A percentile compares a stretch with the other conserved stretches of the same genome.
These are phyloP conservation scores for Lineus longissimus DNA, from an alignment of 1,140 invertebrate species.

Conservation along the genomic window DNA sequence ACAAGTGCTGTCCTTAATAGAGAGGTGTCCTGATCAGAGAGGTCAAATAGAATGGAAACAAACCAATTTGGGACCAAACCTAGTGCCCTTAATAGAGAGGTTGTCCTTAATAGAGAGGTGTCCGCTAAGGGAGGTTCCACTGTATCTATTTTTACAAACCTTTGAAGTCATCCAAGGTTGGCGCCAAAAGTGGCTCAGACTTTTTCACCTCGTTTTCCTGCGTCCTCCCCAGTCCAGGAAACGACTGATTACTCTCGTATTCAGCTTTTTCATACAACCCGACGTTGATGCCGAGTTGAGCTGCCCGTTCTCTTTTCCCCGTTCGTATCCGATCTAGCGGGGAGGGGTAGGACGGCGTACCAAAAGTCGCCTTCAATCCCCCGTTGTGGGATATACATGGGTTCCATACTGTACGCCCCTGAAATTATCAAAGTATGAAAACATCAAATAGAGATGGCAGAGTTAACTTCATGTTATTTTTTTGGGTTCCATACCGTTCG, in stretches of 20 bases:
- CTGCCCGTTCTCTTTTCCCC: conserved; percentile 30
- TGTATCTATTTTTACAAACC: conserved; percentile 21
- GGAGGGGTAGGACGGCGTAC: conserved; percentile 37
- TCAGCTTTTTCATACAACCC: conserved; percentile 28
- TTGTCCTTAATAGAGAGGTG: no score
- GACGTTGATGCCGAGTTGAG: conserved; percentile 32
- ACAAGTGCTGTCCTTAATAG: no score
- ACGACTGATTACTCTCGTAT: conserved; percentile 50
- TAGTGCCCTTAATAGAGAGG: no score
- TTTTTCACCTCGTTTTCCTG: conserved; percentile 13
- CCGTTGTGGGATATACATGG: background rate
- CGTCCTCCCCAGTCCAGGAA: conserved; percentile 29
- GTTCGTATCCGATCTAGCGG: conserved; percentile 36
- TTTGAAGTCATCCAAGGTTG: conserved; percentile 24
- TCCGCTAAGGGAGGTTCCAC: no score
- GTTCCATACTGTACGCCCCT: no score
- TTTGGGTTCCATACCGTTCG: no score
- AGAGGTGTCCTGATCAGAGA: no score
- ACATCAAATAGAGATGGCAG: no score
- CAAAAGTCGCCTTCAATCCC: conserved; percentile 19
- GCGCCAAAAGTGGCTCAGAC: background rate
- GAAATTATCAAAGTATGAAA: no score
- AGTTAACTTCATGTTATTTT: background rate
- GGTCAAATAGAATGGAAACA: no score
- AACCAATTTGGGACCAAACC: no score